These are phyloP conservation scores for Illadopsis cleaveri DNA, from an alignment of 2,113 vertebrate species.

Conservation along the genomic window DNA sequence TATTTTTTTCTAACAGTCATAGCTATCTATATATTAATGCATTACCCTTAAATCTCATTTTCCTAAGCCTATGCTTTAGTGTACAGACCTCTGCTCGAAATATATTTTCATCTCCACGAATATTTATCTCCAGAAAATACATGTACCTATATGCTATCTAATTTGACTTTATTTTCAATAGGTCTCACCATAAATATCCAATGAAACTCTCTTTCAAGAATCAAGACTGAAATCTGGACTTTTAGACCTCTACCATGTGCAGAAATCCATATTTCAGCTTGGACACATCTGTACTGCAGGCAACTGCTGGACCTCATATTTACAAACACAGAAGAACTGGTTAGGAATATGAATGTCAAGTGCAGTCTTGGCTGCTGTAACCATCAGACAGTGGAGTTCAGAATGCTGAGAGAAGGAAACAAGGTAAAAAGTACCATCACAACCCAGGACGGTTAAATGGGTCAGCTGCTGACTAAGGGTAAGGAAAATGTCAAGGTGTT, in stretches of 20 bases:
- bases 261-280: not conserved
- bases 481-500: not conserved
- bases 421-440: not conserved
- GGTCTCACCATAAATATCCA: not conserved
- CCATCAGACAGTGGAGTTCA: not conserved
- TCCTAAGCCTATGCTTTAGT: not conserved
- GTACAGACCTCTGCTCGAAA: not conserved
- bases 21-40: not conserved
- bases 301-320: not conserved
- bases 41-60: not conserved
- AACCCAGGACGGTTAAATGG: not conserved
- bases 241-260: not conserved
- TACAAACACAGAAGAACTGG: not conserved
- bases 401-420: not conserved
- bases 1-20: not conserved
- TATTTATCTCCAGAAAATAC: not conserved
- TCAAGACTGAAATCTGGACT: not conserved
- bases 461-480: not conserved
- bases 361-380: not conserved
- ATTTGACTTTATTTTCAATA: not conserved
- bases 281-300: not conserved
- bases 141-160: not conserved
- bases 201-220: not conserved
- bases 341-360: not conserved
- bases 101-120: not conserved